Evolutionary conservation across 2,113 vertebrate species (phyloP), one percentile per base, ranked within the genome.

Genomic region (Neomonachus schauinslandi): DNA sequence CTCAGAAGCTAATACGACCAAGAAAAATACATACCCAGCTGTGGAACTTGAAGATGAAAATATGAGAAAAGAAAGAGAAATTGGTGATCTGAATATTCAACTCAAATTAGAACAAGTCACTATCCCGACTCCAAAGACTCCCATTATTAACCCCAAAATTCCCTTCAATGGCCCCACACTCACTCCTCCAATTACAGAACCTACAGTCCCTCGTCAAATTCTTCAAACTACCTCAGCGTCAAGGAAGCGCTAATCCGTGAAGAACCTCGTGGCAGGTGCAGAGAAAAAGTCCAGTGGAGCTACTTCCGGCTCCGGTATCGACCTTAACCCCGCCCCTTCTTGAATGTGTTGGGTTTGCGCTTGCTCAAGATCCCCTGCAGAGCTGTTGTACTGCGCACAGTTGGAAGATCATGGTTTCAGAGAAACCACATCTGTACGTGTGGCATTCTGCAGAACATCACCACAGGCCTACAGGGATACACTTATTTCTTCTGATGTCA

Each of bases 211-310:
- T 57, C 33, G 6, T 59, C 86, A 31, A 81, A 15, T 28, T 21
- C 49, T 77, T 18, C 0, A 67, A 81, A 85, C 28, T 97, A 95
- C 61, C 71, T 95, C 26, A 7, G 71, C 18, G 0, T 26, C 1
- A 0, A 1, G 2, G 4, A 33, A 33, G 7, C 7, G 1, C n/a
- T 19, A 46, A 72, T 7, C 11, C 0, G 1, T 1, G 13, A 1
- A 42, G 2, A 46, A 22, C 72, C 31, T 49, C 6, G 1, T 39
- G 21, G 13, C 7, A 59, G 10, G 5, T 26, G 55, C 7, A 0
- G 4, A 5, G 4, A 31, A 39, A 83, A 39, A 0, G 51, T 36
- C 63, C 4, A 1, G 0, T 1, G 21, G 51, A 72, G 8, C 63
- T 36, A 22, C 65, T 86, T 86, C n/a, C 11, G 7, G 21, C 26